Percentiles rank a stretch among this genome's conserved stretches.
These are phyloP conservation scores for Brachyistius frenatus DNA, from an alignment of 2,113 vertebrate species.

Conservation along the genomic window DNA sequence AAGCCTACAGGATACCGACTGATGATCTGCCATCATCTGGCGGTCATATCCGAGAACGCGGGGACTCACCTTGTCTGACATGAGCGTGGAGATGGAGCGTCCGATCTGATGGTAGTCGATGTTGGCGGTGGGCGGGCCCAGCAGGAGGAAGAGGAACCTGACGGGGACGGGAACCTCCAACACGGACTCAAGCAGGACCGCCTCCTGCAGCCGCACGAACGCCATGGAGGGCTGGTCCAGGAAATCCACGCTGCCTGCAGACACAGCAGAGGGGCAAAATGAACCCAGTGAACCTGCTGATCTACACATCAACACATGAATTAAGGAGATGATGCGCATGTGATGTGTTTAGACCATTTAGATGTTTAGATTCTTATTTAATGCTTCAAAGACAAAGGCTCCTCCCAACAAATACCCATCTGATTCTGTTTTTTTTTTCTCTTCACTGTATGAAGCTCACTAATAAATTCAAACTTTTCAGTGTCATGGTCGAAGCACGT, in stretches of 20 bases:
- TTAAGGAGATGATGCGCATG: too few species aligned
- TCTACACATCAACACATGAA: too few species aligned
- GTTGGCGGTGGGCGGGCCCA: constrained; percentile 91
- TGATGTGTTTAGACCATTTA: too few species aligned
- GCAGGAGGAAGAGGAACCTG: constrained; percentile 92
- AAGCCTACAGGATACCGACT: too few species aligned
- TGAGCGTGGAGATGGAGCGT: constrained; percentile 94
- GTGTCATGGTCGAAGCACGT: too few species aligned
- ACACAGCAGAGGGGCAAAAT: constrained; percentile 6
- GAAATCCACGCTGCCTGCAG: constrained; percentile 91
- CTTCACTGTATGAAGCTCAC: too few species aligned
- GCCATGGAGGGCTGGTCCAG: constrained; percentile 93
- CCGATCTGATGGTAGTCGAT: constrained; percentile 95
- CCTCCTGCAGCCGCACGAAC: constrained; percentile 92
- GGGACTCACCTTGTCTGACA: constrained; percentile 92
- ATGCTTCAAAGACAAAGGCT: too few species aligned
- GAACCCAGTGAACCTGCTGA: not conserved
- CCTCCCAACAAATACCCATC: too few species aligned
- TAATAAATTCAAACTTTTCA: too few species aligned
- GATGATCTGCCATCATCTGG: too few species aligned
- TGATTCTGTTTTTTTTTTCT: too few species aligned
- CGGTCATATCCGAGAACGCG: not conserved
- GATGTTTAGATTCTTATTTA: too few species aligned
- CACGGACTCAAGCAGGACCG: constrained; percentile 91
- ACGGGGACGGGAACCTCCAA: constrained; percentile 93